Evolutionary conservation across 2,888 invertebrate genomes (phyloP).

Genomic region (Lasioglossum villosulum): DNA sequence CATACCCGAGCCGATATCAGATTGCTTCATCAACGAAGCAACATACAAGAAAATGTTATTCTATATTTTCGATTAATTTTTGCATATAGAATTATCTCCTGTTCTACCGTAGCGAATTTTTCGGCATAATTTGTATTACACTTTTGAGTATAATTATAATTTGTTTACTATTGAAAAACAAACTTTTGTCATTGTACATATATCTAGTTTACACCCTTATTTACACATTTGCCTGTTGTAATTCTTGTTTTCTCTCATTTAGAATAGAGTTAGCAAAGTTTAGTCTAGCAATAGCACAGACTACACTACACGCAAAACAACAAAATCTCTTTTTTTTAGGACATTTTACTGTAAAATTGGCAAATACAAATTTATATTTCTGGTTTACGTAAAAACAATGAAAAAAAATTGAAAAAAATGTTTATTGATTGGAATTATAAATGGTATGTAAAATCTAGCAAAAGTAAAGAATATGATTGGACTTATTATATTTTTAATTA

Average conservation of each 20-base stretch:
- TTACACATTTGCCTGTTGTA: conserved; percentile 67
- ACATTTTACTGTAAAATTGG: conserved; percentile 56
- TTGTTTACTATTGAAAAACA: conserved; percentile 13
- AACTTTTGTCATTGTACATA: conserved; percentile 57
- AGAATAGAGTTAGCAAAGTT: conserved; percentile 75
- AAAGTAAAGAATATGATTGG: conserved; percentile 1
- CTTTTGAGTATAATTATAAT: conserved; percentile 19
- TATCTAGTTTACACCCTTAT: conserved; percentile 41
- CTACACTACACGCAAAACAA: conserved; percentile 73
- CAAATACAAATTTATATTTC: conserved; percentile 58
- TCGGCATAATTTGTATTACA: background rate
- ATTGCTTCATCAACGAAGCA: background rate
- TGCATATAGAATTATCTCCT: background rate
- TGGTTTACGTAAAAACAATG: background rate
- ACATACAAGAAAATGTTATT: background rate
- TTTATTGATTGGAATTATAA: background rate
- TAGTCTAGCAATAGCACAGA: conserved; percentile 76
- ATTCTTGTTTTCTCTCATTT: conserved; percentile 64
- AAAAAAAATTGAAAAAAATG: conserved; percentile 8
- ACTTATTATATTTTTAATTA: background rate
- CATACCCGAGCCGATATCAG: no score
- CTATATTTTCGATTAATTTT: background rate
- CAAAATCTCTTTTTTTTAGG: conserved; percentile 27
- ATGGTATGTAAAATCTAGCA: background rate
- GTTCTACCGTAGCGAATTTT: background rate